A percentile compares a stretch with the other conserved stretches of the same genome.
These are phyloP conservation scores for Aspidapion aeneum DNA, from an alignment of 2,888 invertebrate species.

Conservation along the genomic window DNA sequence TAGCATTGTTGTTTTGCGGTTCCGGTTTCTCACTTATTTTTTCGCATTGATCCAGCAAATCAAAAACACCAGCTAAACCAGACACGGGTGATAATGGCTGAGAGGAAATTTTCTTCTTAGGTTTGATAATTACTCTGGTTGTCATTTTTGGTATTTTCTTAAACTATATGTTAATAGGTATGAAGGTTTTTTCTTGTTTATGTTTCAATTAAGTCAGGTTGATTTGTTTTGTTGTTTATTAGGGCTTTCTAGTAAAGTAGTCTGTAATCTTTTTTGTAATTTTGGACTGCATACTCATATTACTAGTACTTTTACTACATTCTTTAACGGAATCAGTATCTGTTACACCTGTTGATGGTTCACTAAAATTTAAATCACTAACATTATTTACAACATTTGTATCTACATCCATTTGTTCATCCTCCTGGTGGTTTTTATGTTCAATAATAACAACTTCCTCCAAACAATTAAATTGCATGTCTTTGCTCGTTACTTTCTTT, in stretches of 20 bases:
- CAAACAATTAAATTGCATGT: background rate
- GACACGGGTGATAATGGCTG: constrained; percentile 28
- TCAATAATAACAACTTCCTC: background rate
- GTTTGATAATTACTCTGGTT: constrained; percentile 17
- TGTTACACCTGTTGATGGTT: constrained; percentile 17
- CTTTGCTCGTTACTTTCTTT: constrained; percentile 24
- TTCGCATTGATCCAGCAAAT: background rate
- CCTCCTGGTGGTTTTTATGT: constrained; percentile 7
- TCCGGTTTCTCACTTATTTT: background rate
- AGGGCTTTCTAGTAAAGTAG: constrained; percentile 30
- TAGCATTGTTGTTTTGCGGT: background rate
- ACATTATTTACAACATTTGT: too few species aligned
- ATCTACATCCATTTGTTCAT: constrained; percentile 27
- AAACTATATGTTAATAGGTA: too few species aligned
- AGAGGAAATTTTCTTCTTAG: constrained; percentile 18
- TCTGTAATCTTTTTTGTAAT: constrained; percentile 32
- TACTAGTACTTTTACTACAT: constrained; percentile 8
- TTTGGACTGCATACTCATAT: constrained; percentile 20
- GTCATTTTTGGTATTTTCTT: too few species aligned
- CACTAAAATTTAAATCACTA: too few species aligned
- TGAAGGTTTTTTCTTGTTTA: too few species aligned
- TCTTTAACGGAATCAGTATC: constrained; percentile 5
- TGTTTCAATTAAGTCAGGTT: too few species aligned
- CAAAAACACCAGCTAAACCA: constrained; percentile 20
- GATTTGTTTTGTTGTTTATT: background rate